phyloP scores from a whole-genome alignment of 2,113 vertebrate species.

The Globicephala melas region DNA sequence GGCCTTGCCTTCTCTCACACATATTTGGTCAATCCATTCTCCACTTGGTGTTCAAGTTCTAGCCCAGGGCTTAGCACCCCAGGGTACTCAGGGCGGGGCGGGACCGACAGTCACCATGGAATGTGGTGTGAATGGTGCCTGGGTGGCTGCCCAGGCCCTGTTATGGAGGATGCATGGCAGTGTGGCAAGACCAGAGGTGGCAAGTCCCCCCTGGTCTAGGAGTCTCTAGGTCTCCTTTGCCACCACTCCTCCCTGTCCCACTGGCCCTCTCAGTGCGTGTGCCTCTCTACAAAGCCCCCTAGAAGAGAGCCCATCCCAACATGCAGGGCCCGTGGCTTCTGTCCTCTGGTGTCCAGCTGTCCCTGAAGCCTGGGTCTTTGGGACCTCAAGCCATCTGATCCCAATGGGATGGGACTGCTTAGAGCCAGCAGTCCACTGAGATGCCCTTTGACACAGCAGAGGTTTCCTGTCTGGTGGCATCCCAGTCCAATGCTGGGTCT shows the following conservation, averaged over 20 bases:
- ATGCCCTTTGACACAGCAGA: neutral
- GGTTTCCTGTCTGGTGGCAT: neutral
- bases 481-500: neutral
- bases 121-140: neutral
- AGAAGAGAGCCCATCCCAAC: neutral
- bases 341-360: neutral
- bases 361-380: neutral
- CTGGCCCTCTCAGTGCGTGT: neutral
- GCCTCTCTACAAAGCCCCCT: neutral
- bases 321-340: neutral
- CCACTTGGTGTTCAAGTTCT: neutral
- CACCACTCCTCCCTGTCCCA: neutral
- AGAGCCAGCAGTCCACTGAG: neutral
- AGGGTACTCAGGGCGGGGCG: neutral
- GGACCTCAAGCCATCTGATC: neutral
- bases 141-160: neutral
- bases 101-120: neutral
- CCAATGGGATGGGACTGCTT: neutral
- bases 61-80: neutral
- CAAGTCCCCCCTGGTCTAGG: neutral
- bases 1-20: neutral
- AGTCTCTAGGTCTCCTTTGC: neutral
- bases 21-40: neutral
- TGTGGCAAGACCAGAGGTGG: neutral
- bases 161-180: neutral